A percentile compares a stretch with the other conserved stretches of the same genome.
Evolutionary conservation across 2,888 invertebrate genomes (phyloP).

Genomic region (Dimorphilus gyrociliatus): DNA sequence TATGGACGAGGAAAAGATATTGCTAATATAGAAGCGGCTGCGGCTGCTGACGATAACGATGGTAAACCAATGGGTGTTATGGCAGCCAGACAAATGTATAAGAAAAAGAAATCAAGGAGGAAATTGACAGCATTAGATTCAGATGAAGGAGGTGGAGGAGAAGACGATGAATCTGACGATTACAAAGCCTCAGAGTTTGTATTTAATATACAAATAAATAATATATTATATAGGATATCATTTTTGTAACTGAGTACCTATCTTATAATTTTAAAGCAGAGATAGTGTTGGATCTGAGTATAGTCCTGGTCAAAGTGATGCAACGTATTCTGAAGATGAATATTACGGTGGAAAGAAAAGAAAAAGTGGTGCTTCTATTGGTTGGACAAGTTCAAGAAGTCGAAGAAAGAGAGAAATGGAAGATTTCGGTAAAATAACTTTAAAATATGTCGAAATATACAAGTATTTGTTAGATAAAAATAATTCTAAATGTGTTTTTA

Average conservation of each 20-base stretch:
- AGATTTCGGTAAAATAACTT: no score
- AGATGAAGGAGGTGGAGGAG: constrained; percentile 49
- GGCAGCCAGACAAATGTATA: neutral
- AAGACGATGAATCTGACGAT: constrained; percentile 55
- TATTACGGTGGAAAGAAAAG: constrained; percentile 9
- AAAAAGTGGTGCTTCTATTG: constrained; percentile 5
- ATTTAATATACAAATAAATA: no score
- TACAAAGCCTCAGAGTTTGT: constrained; percentile 62
- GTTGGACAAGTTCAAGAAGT: neutral
- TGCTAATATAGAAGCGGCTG: no score
- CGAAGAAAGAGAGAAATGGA: constrained; percentile 5
- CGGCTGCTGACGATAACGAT: constrained; percentile 1
- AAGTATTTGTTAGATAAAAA: no score
- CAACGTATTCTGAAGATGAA: constrained; percentile 2
- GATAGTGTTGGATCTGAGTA: no score
- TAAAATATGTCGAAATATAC: no score
- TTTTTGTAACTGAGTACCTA: no score
- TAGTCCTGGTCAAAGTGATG: no score
- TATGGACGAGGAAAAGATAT: constrained; percentile 3
- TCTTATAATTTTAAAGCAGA: no score
- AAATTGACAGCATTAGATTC: constrained; percentile 42
- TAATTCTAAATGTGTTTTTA: no score
- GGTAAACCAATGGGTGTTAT: constrained; percentile 2
- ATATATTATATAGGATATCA: no score
- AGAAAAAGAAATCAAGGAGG: constrained; percentile 4